Evolutionary conservation across 30 jellyfish, hydroid and myxozoan genomes (phyloP).

Genomic region (Aurelia aurita): DNA sequence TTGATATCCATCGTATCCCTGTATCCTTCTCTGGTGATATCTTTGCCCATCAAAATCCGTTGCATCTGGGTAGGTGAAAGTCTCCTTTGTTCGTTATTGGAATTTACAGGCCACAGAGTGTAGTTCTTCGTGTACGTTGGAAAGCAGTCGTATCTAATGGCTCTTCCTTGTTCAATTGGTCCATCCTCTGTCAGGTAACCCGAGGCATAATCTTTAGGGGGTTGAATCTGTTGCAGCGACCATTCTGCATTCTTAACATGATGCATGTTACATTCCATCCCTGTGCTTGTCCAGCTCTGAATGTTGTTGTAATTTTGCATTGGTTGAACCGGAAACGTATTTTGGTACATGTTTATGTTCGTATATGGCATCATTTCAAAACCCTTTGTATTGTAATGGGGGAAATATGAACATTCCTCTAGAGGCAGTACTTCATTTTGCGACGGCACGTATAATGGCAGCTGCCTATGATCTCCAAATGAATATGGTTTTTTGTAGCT

Average conservation of each 20-base stretch:
- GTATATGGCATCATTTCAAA: not conserved
- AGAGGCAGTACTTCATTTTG: not conserved
- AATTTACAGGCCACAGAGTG: conserved; percentile 47
- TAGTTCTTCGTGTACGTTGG: conserved; percentile 14
- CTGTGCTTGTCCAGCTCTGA: not conserved
- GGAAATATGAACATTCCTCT: not conserved
- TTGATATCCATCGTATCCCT: not conserved
- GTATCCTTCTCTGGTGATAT: not conserved
- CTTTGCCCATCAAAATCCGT: conserved; percentile 40
- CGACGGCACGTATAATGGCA: not conserved
- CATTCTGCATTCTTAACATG: not conserved
- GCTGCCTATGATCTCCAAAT: conserved; percentile 62
- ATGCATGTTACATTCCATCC: not conserved
- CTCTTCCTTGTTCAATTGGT: not conserved
- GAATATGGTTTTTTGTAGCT: conserved; percentile 46
- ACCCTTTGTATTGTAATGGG: not conserved
- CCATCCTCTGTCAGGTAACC: not conserved
- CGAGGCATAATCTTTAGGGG: conserved; percentile 48
- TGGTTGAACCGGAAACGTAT: not conserved
- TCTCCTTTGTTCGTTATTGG: not conserved
- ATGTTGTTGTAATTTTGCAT: not conserved
- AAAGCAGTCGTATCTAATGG: not conserved
- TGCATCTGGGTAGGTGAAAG: conserved; percentile 69
- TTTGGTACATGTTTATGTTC: not conserved
- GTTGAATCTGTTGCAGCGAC: conserved; percentile 28